phyloP scores from a whole-genome alignment of 1,140 invertebrate genomes.

The Euura saliciscinereae region DNA sequence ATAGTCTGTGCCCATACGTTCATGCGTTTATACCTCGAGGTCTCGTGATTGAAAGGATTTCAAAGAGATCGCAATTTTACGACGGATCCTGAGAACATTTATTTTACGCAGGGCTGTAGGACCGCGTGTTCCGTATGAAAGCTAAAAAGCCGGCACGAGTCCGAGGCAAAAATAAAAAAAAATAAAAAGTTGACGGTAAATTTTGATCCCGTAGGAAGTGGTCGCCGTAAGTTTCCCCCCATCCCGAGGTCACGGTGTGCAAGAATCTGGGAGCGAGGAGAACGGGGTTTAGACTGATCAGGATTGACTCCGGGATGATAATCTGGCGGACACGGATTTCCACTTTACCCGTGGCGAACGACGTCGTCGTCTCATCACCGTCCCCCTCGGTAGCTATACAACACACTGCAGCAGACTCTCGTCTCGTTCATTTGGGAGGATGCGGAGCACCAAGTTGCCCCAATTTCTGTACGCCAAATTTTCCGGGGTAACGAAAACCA shows the following conservation, averaged over 20 bases:
- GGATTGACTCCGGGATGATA: conserved; percentile 59
- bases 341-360: conserved; percentile 43
- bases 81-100: conserved; percentile 13
- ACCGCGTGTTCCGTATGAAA: neutral
- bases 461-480: no score
- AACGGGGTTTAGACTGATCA: conserved; percentile 41
- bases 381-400: conserved; percentile 4
- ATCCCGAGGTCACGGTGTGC: no score
- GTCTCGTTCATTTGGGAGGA: no score
- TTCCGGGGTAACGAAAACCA: no score
- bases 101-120: neutral
- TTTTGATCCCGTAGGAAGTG: no score
- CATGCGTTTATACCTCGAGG: neutral
- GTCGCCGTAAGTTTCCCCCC: no score
- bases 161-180: neutral
- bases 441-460: no score
- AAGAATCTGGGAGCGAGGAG: neutral
- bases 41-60: conserved; percentile 46
- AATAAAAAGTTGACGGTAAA: neutral
- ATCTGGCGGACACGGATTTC: conserved; percentile 59
- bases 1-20: conserved; percentile 49
- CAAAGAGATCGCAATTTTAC: conserved; percentile 51
- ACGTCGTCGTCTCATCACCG: conserved; percentile 29
- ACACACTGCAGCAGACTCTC: neutral
- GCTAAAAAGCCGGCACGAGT: neutral